Percentiles rank a stretch among this genome's conserved stretches.
Evolutionary conservation across 2,113 vertebrate species (phyloP).

Genomic region (Cisticola juncidis): DNA sequence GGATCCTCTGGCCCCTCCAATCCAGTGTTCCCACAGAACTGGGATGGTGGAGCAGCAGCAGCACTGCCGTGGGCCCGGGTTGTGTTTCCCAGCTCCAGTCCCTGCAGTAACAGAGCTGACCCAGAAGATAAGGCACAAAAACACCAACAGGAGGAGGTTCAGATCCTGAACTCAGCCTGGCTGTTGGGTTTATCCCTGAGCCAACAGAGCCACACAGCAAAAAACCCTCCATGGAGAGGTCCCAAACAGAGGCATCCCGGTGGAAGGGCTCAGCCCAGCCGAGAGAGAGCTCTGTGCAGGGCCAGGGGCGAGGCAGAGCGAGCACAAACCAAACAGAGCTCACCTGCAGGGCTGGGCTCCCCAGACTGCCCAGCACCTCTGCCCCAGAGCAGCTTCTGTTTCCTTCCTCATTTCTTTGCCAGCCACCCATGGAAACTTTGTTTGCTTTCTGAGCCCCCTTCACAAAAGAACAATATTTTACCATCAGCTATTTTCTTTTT

Average conservation of each 20-base stretch:
- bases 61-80: rapidly evolving
- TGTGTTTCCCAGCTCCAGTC: not conserved
- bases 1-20: not conserved
- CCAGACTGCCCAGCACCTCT: not conserved
- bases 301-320: not conserved
- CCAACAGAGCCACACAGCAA: not conserved
- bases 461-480: not conserved
- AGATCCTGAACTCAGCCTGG: not conserved
- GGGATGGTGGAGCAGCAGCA: not conserved
- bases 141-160: not conserved
- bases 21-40: rapidly evolving
- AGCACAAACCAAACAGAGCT: not conserved
- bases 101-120: not conserved
- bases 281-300: not conserved
- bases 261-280: not conserved
- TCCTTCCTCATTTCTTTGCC: not conserved
- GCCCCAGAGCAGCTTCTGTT: not conserved
- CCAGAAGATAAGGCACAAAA: not conserved
- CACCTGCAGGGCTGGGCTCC: not conserved
- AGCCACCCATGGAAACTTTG: not conserved
- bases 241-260: not conserved
- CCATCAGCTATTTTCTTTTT: not conserved
- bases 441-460: not conserved
- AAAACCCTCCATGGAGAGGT: not conserved
- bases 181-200: not conserved